Evolutionary conservation across 2,888 invertebrate genomes (phyloP), one percentile per base, ranked within the genome.

Genomic region (Plusia festucae): DNA sequence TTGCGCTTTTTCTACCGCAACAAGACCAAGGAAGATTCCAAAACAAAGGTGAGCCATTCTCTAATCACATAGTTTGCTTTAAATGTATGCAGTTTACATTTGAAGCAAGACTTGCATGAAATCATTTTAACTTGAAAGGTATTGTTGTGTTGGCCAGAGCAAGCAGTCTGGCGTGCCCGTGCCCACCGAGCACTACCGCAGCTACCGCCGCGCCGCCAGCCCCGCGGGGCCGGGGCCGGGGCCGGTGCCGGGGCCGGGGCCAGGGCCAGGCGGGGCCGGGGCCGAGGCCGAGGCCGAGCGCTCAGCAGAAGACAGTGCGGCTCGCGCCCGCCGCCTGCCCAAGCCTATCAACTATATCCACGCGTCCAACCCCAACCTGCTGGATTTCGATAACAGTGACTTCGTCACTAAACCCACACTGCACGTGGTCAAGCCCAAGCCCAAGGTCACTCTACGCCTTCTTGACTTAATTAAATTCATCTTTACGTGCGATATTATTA

Each of bases 131-230:
- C 34, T 34, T 49, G 9, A 30, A 51, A 9, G 20, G 18, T 40
- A 5, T 40, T 2, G 2, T 32, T 32, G 8, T 56, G 13, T 22
- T 34, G n/a, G 1, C 0, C 78, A 90, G 88, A 89, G 79, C 76
- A 95, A 95, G 76, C 86, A 78, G 64, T 75, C 88, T 0, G 83
- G 83, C 62, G 96, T 97, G 60, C 97, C 97, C 0, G 97, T 97
- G 54, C 97, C 97, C 32, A 97, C 98, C 0, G 97, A 97, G 56
- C 97, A 97, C 85, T 97, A 97, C 91, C 95, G 97, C 76, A 97
- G 97, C 83, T 75, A 80, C 65, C 68, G 75, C 13, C 75, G 60
- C 60, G 96, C 77, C 80, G 76, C 74, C 54, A 6, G 18, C 96
- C 77, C 80, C 76, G 74, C 54, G 8, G 18, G 18, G 60, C 97